These are phyloP conservation scores for Laspeyria flexula DNA, from an alignment of 2,888 invertebrate genomes.

Conservation along the genomic window DNA sequence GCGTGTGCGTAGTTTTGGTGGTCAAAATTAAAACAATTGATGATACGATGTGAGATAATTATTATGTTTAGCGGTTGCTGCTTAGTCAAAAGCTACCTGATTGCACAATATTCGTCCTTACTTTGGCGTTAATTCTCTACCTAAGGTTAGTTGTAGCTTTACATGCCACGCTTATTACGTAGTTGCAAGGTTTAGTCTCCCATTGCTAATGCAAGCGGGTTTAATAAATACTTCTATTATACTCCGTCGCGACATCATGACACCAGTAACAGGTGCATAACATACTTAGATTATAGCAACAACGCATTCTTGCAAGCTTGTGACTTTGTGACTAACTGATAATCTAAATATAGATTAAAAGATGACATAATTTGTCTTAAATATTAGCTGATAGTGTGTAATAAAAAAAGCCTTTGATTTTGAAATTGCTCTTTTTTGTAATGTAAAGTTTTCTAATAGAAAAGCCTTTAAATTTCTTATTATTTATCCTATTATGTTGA, in stretches of 20 bases:
- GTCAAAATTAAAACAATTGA: too few relatives aligned
- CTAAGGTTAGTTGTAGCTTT: not conserved
- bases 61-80: too few relatives aligned
- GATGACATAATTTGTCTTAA: not conserved
- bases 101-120: not conserved
- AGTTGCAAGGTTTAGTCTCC: not conserved
- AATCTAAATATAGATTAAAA: not conserved
- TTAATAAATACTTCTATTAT: slow-evolving; percentile 25
- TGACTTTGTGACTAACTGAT: slow-evolving; percentile 2
- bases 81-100: too few relatives aligned
- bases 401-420: too few relatives aligned
- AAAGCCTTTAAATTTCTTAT: too few relatives aligned
- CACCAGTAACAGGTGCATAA: slow-evolving; percentile 37
- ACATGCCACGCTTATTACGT: not conserved
- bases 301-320: slow-evolving; percentile 26
- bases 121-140: not conserved
- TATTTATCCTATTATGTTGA: too few relatives aligned
- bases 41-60: too few relatives aligned
- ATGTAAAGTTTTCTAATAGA: too few relatives aligned
- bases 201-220: slow-evolving; percentile 8
- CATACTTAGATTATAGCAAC: slow-evolving; percentile 24
- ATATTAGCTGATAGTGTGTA: too few relatives aligned
- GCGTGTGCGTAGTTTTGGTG: too few relatives aligned
- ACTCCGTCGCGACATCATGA: slow-evolving; percentile 14
- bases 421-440: too few relatives aligned